Base-by-base conservation (phyloP, 1,140 invertebrate species). In the Drosophila pandora region DNA sequence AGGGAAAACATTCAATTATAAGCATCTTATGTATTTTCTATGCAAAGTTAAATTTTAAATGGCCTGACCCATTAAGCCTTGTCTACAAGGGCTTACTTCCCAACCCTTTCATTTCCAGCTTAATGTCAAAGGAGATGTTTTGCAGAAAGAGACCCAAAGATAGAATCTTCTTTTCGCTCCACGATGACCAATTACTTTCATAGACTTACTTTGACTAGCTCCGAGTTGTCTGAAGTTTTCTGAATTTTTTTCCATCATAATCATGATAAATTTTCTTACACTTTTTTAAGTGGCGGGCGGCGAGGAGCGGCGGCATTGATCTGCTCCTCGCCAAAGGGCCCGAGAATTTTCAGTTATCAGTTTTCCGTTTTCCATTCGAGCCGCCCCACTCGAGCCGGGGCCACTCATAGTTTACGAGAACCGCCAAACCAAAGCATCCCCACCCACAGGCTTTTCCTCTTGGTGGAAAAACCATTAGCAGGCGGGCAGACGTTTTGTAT, bases 401-500 rank as follows among this genome's bases (percentile, higher is more conserved):
- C 48, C 59, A 49, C 72, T 76, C 78, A 65, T 58, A 62, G 58
- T 59, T 61, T 49, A 48, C 53, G 62, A 61, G 52, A 69, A 55
- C 32, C 49, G 70, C 59, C 70, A 72, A 73, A 73, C 50, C 49
- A 49, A 25, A 59, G 28, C 13, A 53, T 30, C 47, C 22, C 28
- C 21, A n/a, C 6, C 32, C 5, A 39, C 8, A 45, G 7, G 25
- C 25, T 23, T 43, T 55, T 47, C 32, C 32, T 12, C 23, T 23
- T 30, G 63, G 23, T 49, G 34, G 45, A 67, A 63, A 75, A 45
- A 47, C 72, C 75, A 79, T 82, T 81, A 82, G 55, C 47, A 62
- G 61, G 59, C 76, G 52, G 45, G 58, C 72, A 65, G 61, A 75
- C 71, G 72, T 75, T 75, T 75, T 75, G 61, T 67, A 55, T 75